phyloP scores from a whole-genome alignment of 2,113 vertebrate species.

The Ammodytes dubius region DNA sequence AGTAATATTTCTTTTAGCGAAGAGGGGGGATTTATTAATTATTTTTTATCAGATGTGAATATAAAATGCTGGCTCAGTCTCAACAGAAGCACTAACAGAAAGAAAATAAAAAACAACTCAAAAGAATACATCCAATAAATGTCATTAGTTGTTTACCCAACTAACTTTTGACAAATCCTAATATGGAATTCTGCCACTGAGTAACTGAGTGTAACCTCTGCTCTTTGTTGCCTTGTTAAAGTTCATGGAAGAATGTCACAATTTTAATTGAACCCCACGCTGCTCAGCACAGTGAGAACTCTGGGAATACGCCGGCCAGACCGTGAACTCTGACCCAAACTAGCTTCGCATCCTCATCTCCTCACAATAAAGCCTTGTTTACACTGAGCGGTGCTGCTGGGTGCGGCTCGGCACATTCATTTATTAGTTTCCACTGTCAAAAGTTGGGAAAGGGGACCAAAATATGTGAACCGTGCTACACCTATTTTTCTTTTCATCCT shows the following conservation, averaged over 20 bases:
- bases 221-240: neutral
- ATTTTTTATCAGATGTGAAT: neutral
- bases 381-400: too few species aligned
- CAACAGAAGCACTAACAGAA: neutral
- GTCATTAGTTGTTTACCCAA: conserved; percentile 3
- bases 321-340: conserved; percentile 72
- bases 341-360: conserved; percentile 65
- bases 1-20: neutral
- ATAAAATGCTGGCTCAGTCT: neutral
- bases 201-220: neutral
- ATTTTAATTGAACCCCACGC: neutral
- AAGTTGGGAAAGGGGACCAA: too few species aligned
- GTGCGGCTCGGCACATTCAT: too few species aligned
- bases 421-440: too few species aligned
- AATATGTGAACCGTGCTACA: too few species aligned
- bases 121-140: neutral
- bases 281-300: neutral
- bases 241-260: neutral
- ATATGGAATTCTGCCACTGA: conserved; percentile 9
- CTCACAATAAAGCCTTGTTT: conserved; percentile 77
- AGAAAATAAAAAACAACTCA: neutral
- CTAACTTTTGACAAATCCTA: neutral
- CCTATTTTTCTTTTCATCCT: too few species aligned
- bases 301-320: conserved; percentile 25
- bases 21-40: neutral